phyloP scores from a whole-genome alignment of 2,113 vertebrate genomes.

The Thomomys bottae region DNA sequence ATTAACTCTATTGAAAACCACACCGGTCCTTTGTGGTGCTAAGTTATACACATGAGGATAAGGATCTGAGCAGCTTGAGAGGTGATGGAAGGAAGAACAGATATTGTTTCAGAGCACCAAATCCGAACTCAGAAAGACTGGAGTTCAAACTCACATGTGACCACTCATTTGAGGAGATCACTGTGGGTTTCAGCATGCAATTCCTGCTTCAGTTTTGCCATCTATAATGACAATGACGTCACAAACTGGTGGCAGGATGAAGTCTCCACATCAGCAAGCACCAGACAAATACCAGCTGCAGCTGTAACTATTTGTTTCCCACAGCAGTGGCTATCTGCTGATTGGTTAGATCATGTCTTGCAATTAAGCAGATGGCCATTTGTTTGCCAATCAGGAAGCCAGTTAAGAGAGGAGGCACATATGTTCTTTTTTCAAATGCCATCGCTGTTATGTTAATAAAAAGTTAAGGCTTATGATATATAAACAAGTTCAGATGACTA shows the following conservation, averaged over 20 bases:
- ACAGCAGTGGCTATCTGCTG: not conserved
- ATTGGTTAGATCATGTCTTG: conserved; percentile 34
- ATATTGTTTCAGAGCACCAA: not conserved
- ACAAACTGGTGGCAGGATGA: not conserved
- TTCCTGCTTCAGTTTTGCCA: not conserved
- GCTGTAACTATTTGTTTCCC: not conserved
- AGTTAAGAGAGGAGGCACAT: not conserved
- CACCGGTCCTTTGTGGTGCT: not conserved
- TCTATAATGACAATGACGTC: not conserved
- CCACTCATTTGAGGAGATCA: not conserved
- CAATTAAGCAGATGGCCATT: not conserved
- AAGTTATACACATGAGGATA: not conserved
- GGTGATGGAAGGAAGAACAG: not conserved
- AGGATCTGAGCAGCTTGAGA: not conserved
- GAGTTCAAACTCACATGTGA: not conserved
- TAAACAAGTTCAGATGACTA: not conserved
- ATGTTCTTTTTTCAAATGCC: not conserved
- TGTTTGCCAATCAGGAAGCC: not conserved
- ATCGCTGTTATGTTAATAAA: conserved; percentile 10
- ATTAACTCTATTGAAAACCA: not conserved
- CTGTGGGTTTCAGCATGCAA: not conserved
- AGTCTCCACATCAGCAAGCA: not conserved
- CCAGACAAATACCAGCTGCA: not conserved
- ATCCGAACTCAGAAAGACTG: not conserved
- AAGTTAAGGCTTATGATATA: conserved; percentile 48